Evolutionary conservation across 2,797 vertebrate genomes (phyloP).

Genomic region (Halcyon chelicuti): DNA sequence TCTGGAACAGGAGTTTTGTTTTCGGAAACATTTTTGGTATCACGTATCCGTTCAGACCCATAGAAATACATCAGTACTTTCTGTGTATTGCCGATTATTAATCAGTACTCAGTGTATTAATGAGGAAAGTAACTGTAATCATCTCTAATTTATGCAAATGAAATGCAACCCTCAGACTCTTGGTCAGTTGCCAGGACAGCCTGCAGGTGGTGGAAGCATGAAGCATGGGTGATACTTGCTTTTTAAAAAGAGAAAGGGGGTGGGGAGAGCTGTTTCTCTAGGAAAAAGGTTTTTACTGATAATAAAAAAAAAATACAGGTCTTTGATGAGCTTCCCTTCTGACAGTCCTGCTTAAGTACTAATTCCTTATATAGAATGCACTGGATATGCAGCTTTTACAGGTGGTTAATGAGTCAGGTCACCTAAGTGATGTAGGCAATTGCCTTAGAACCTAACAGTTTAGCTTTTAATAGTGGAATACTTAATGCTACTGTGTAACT

Average conservation of each 20-base stretch:
- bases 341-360: neutral
- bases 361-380: neutral
- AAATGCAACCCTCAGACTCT: constrained; percentile 2
- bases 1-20: neutral
- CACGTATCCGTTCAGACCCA: neutral
- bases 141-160: constrained; percentile 41
- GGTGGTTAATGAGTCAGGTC: neutral
- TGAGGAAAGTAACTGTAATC: constrained; percentile 33
- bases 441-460: neutral
- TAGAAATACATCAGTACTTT: neutral
- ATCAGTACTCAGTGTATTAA: constrained; percentile 36
- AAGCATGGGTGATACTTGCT: neutral
- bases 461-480: neutral
- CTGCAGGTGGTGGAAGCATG: neutral
- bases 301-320: neutral
- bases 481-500: neutral
- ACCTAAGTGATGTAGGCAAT: neutral
- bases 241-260: neutral
- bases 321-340: neutral
- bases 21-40: neutral
- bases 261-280: neutral
- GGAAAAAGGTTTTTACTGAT: neutral
- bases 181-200: constrained; percentile 46
- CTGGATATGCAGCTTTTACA: neutral
- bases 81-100: neutral